Evolutionary conservation across 2,888 invertebrate genomes (phyloP), one percentile per base, ranked within the genome.

Genomic region (Caenorhabditis virilis): DNA sequence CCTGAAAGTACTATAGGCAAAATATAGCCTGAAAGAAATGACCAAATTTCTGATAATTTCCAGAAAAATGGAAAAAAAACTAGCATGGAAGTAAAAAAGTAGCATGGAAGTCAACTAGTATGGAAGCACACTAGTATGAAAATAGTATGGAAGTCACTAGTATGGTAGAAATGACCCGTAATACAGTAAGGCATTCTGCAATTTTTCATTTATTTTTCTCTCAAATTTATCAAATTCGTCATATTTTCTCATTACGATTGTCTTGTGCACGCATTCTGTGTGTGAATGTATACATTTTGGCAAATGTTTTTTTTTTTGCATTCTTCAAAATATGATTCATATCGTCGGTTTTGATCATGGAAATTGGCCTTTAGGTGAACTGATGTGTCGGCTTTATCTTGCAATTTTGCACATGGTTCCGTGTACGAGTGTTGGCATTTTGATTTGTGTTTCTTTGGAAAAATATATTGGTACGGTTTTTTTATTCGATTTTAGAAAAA

Each of bases 361-460:
- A 11, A 62, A 69, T 30, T 82, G 82, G 82, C 76, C 76, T 7
- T 48, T 82, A 20, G 91, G 92, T 2, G 89, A 90, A 79, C 90
- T 91, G 81, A 86, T 93, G 69, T 94, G 93, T 86, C 91, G 91
- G 84, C 89, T 92, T 88, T 92, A 93, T 85, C 90, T 91, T 86
- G 92, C 92, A 83, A 89, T 92, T 18, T 90, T 91, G 83, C 90
- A 91, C 9, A 86, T 93, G 69, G 91, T 91, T 33, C 75, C 75
- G 84, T 92, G 92, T 85, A 91, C 92, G 1, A 91, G 92, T 1
- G 92, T 93, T 18, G 91, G 92, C 82, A 92, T 93, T 69, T 86
- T 93, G 67, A 91, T 93, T 33, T 91, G 92, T 41, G 80, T 92
- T 68, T 91, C 91, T 81, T 89, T 90, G 46, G 92, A 92, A 84